Evolutionary conservation across 2,888 invertebrate species (phyloP), one percentile per base, ranked within the genome.

Genomic region (Agrypnus murinus): DNA sequence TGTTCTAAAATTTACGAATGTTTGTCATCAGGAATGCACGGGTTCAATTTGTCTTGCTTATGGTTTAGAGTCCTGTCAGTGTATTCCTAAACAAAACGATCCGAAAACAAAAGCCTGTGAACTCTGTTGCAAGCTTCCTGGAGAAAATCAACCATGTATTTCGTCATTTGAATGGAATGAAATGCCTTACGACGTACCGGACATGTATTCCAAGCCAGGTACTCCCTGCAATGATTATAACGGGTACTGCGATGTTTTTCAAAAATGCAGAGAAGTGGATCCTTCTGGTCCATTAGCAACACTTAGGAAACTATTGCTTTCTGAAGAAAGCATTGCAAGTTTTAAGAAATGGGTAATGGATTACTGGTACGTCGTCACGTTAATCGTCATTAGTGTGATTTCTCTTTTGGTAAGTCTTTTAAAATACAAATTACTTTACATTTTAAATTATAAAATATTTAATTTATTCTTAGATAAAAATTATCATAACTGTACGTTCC

Each of bases 11-110:
- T 36, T 36, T 10, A 1, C 36, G 1, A 36, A 10, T 1, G n/a
- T 36, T 36, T 25, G 25, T 76, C 82, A 81, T 25, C 81, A 94
- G 94, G 95, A 97, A 85, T 99, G 99, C 83, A 97, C 97, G 0
- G 98, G 97, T 0, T 98, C 98, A n/a, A 97, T 99, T 82, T 99
- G 99, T 87, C 89, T 97, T 78, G 96, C 96, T 3, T 98, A 98
- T 84, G 96, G 97, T 9, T 89, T 99, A 85, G 96, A 97, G 86
- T 98, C 98, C 38, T 99, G 99, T 83, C 97, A 97, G 85, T 97
- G 97, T 84, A 91, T 92, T 77, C 92, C 95, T 5, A 92, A 92
- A 36, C 40, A 67, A 25, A 67, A 90, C 78, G 96, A 96, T 83
- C 90, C 91, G 79, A 90, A 93, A 74, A 95, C 94, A 32, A 95